Percentiles rank a stretch among this genome's conserved stretches.
Evolutionary conservation across 2,797 vertebrate genomes (phyloP).

Genomic region (Clangula hyemalis): DNA sequence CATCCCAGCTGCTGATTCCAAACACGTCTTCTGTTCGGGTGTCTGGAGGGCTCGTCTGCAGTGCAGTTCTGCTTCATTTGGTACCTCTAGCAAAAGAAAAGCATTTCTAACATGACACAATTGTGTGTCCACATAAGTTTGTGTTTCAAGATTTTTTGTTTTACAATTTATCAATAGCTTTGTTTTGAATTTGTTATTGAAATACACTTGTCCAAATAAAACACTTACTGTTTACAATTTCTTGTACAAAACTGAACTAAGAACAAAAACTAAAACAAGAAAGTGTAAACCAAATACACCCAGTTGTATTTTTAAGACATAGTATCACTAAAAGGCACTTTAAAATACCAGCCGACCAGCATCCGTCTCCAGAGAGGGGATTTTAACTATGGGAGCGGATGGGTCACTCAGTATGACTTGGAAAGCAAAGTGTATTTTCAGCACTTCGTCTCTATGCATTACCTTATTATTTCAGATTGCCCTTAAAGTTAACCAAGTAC

Average conservation of each 20-base stretch:
- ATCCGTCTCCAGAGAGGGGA: background rate
- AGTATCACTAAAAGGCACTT: background rate
- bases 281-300: background rate
- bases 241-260: background rate
- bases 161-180: background rate
- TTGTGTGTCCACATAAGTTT: accelerated
- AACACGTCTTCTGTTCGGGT: accelerated
- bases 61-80: background rate
- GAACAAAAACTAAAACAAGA: background rate
- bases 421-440: background rate
- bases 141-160: background rate
- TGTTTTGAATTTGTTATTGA: background rate
- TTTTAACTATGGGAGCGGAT: background rate
- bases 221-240: background rate
- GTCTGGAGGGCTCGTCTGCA: background rate
- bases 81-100: background rate
- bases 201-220: background rate
- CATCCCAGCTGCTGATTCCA: background rate
- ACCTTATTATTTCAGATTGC: background rate
- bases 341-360: background rate
- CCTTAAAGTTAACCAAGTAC: background rate
- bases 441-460: background rate
- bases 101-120: background rate
- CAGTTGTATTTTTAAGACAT: background rate
- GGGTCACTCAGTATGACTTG: background rate